Evolutionary conservation across 2,888 invertebrate genomes (phyloP).

Genomic region (Dryobotodes eremita): DNA sequence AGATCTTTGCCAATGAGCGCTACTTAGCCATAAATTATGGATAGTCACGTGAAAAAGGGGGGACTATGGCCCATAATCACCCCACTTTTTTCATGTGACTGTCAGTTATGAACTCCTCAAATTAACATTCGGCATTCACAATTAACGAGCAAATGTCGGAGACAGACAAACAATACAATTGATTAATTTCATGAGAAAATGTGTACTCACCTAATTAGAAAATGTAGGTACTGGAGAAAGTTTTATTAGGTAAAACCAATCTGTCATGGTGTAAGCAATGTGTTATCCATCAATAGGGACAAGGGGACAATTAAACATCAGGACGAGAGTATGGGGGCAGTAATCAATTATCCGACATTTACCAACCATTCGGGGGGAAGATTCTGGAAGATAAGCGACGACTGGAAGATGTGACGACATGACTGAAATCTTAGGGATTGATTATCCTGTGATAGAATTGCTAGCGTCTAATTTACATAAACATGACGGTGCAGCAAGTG

Average conservation of each 20-base stretch:
- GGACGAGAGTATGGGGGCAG: constrained; percentile 39
- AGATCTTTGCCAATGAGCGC: neutral
- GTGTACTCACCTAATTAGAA: constrained; percentile 26
- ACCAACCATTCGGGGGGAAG: constrained; percentile 34
- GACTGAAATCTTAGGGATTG: neutral
- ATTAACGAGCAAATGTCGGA: neutral
- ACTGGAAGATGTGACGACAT: neutral
- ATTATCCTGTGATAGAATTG: constrained; percentile 2
- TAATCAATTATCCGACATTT: constrained; percentile 66
- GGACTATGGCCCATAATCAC: neutral
- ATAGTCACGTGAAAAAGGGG: neutral
- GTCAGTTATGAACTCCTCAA: neutral
- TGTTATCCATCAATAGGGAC: constrained; percentile 66
- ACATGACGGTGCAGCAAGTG: too few relatives aligned
- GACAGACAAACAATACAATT: constrained; percentile 1
- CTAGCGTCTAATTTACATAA: neutral
- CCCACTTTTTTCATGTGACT: neutral
- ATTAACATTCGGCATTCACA: constrained; percentile 2
- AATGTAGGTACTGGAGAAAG: neutral
- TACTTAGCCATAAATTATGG: neutral
- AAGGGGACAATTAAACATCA: constrained; percentile 59
- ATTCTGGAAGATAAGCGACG: constrained; percentile 44
- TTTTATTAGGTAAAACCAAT: constrained; percentile 64
- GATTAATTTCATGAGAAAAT: constrained; percentile 15
- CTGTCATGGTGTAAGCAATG: constrained; percentile 41